Evolutionary conservation across 2,113 vertebrate species (phyloP).

Genomic region (Hemiprocne comata): DNA sequence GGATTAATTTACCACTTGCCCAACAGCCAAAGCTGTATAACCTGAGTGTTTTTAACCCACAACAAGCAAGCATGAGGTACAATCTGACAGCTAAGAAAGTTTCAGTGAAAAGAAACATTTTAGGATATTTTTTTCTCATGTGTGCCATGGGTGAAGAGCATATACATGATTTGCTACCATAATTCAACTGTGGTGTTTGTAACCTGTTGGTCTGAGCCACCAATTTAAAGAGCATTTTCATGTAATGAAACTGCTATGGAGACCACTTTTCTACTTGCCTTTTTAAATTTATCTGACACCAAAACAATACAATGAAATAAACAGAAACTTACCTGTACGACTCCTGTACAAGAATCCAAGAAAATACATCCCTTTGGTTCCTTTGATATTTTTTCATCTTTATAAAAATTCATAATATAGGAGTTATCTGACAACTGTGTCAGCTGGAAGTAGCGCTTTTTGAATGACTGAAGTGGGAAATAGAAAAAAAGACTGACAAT

Average conservation of each 20-base stretch:
- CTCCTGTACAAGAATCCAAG: slow-evolving; percentile 96
- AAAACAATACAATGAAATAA: background rate
- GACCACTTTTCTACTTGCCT: background rate
- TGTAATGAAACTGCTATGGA: background rate
- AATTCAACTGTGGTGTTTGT: background rate
- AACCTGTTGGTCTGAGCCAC: background rate
- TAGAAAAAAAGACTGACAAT: background rate
- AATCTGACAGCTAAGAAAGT: background rate
- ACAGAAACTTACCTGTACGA: slow-evolving; percentile 87
- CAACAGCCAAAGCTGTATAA: background rate
- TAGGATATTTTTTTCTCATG: background rate
- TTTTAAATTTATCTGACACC: background rate
- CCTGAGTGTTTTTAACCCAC: background rate
- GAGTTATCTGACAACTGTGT: slow-evolving; percentile 96
- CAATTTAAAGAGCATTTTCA: background rate
- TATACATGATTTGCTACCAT: background rate
- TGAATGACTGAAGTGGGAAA: slow-evolving; percentile 87
- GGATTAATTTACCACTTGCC: background rate
- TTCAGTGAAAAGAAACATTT: background rate
- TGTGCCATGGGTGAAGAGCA: background rate
- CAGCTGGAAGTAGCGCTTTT: slow-evolving; percentile 96
- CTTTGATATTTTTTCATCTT: slow-evolving; percentile 99
- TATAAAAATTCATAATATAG: slow-evolving; percentile 99
- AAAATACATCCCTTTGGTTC: slow-evolving; percentile 99
- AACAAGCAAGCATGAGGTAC: background rate